Base-by-base conservation (phyloP, 2,113 vertebrate genomes). In the Eudyptes chrysolophus region DNA sequence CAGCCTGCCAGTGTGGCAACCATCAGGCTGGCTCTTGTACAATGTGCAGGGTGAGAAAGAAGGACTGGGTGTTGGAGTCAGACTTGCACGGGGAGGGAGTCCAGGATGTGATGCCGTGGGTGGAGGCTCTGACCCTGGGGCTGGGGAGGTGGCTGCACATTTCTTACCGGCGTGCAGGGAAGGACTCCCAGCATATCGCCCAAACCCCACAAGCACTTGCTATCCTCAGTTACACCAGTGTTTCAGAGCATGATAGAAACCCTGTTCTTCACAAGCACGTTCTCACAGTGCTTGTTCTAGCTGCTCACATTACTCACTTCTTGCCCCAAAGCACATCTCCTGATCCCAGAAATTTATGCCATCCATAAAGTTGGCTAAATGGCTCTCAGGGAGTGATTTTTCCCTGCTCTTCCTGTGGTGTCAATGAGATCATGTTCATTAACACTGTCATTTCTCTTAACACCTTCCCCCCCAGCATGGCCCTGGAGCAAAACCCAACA, bases 41-140 rank as follows among this genome's bases (percentile, higher is more conserved):
- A 49, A 49, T 2, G 42, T 7, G 19, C 10, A 30, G 34, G 38
- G 14, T 0, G 7, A 66, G 36, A 42, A 80, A 32, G 48, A 40
- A 49, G 65, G 60, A 29, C 1, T 2, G 17, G 13, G 16, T 52
- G 32, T 15, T 51, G 44, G 38, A 58, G n/a, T 24, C 51, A 48
- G 38, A 52, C 40, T 27, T 4, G 0, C 30, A 9, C 1, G 1
- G 58, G 76, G 42, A 30, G 2, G 3, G 18, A 18, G 16, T 4
- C 22, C 30, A 36, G 36, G 42, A 26, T 0, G 4, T 57, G 61
- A 40, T 51, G 42, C 40, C 2, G 0, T 44, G 58, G 10, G 30
- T 58, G 46, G 24, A 18, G 22, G 7, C 14, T 62, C n/a, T 75
- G 36, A 57, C 9, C 10, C n/a, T 1, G 4, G 22, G 16, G 19